Base-by-base conservation (phyloP, 2,888 invertebrate genomes). In the Catocala fraxini region DNA sequence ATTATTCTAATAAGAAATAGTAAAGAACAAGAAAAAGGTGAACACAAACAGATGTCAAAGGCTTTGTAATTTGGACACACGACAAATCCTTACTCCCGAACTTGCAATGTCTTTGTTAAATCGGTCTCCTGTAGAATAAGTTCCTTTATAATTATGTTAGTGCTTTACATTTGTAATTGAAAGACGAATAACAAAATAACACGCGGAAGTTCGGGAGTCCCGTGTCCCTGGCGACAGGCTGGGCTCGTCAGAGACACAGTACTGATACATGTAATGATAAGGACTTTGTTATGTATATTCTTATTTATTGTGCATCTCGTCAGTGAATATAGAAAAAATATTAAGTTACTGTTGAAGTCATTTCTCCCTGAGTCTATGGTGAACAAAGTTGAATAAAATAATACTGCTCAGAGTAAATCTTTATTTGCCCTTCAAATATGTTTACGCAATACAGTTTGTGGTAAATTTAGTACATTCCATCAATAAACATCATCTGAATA, bases 1-100 rank as follows among this genome's bases (percentile, higher is more conserved):
- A 87, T 93, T 64, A 77, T 92, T 1, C 70, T 92, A 43, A 83
- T 91, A 62, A 83, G 89, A 74, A 90, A 89, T 62, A 81, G 72
- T 64, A 77, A 82, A 61, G 80, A 55, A 6, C 42, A 52, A 46
- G 47, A 75, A 39, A 75, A 75, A 51, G 77, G 77, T 11, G 25
- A n/a, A n/a, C n/a, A 13, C 25, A 48, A 51, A 33, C 46, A 15
- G 15, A 61, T 59, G 46, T 35, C 59, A 15, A 82, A 79, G 65
- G 77, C 81, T 59, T 60, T 80, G 71, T 88, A 87, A 87, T 69
- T 57, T 65, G 80, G 79, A 73, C 55, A 57, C n/a, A 34, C 6
- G 25, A 60, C 66, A 65, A 58, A 71, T 78, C 78, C 78, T 67
- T 68, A 58, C 73, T 79, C 80, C 80, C 77, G 81, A 78, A 80